Percentiles rank a stretch among this genome's conserved stretches.
Conservation (phyloP, 2,797 vertebrate species). For the Halcyon smyrnensis region DNA sequence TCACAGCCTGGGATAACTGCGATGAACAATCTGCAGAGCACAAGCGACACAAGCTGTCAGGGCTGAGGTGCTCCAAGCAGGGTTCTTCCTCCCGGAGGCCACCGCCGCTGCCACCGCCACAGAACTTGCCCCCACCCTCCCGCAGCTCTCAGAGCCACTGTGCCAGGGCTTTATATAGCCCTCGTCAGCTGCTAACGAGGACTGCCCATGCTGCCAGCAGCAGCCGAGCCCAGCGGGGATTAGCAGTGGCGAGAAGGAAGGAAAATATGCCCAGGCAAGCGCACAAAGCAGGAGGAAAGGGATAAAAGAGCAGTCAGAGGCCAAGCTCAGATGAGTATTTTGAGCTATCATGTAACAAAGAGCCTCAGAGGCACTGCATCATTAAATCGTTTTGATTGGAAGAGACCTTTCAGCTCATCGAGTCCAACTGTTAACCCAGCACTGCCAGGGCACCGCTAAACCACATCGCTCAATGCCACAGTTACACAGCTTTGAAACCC, state of each 20-base stretch:
- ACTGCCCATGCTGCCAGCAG: neutral
- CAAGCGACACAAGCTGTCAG: accelerated
- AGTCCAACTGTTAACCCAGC: neutral
- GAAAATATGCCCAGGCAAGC: neutral
- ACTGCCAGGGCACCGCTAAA: neutral
- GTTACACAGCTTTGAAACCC: neutral
- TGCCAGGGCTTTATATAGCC: neutral
- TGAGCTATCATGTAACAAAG: accelerated
- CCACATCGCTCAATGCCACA: neutral
- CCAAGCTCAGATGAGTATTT: neutral
- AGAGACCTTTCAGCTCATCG: neutral
- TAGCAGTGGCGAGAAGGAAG: accelerated
- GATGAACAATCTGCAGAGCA: accelerated
- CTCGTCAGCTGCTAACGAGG: neutral
- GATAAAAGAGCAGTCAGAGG: neutral
- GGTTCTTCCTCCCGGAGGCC: neutral
- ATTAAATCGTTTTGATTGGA: neutral
- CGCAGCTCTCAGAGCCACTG: neutral
- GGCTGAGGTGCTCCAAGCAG: accelerated
- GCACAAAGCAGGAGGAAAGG: neutral
- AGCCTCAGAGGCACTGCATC: neutral
- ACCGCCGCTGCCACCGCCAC: neutral
- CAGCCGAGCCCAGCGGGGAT: neutral
- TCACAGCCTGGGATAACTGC: accelerated
- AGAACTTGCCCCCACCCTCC: neutral